Evolutionary conservation across 2,888 invertebrate species (phyloP), one percentile per base, ranked within the genome.

Genomic region (Trilocha varians): DNA sequence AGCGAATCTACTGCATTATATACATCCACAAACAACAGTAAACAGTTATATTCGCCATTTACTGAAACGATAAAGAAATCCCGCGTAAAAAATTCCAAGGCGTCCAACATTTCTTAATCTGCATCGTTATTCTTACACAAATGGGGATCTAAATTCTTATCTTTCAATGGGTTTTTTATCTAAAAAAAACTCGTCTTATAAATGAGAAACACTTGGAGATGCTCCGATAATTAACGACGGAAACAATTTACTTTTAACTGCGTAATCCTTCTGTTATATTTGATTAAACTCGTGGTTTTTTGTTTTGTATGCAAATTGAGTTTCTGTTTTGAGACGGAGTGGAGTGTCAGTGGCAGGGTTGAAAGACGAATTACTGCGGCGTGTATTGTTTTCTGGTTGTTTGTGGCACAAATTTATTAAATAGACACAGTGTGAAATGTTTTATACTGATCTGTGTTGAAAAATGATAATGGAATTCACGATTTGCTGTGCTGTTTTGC

Each of bases 131-230:
- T n/a, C n/a, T n/a, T n/a, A n/a, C 25, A 25, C 25, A 5, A 25
- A 25, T 9, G 5, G 5, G 4, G 25, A 25, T 25, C 3, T 25
- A 25, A 25, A 9, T 25, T 25, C 11, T 5, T 25, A 25, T 25
- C 25, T 53, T 53, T 46, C 51, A 47, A 59, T 55, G 52, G 50
- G 46, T 51, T 53, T 60, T 57, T 57, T 49, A 55, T 45, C 53
- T 47, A 46, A 47, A 54, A 57, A 25, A 9, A 63, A 64, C 57
- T 57, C 60, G 49, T 50, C n/a, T 58, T 60, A 64, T 50, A 52
- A 60, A 66, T 67, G 70, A 63, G 53, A 62, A 65, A 68, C 65
- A 65, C 57, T 62, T 64, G 58, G 62, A 56, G 55, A 53, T 9
- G 25, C 25, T 2, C 6, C 1, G 3, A 4, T 25, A 3, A 25